Conservation (phyloP, 92 coral and sea anemone species). For the Paragorgia papillata region DNA sequence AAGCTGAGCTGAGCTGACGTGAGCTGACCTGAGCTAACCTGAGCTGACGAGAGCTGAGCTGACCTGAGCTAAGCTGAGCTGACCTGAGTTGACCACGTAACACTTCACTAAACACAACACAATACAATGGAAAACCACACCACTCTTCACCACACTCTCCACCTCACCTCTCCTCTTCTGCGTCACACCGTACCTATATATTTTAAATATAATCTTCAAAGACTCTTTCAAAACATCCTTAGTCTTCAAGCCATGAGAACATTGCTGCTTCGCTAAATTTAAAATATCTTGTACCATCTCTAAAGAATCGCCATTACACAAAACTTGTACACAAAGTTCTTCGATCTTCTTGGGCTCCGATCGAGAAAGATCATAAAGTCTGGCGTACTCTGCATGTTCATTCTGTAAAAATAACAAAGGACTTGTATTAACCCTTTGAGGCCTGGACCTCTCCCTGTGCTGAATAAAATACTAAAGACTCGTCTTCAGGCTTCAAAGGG, state of each 20-base stretch:
- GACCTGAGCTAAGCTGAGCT: no score
- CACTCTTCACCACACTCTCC: no score
- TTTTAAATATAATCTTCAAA: slow-evolving; percentile 56
- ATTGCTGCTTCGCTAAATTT: slow-evolving; percentile 74
- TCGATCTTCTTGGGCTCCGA: slow-evolving; percentile 74
- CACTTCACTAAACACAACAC: not conserved
- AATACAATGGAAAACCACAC: no score
- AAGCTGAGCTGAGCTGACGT: no score
- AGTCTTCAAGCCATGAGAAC: slow-evolving; percentile 70
- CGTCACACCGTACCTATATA: slow-evolving; percentile 58
- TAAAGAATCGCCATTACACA: slow-evolving; percentile 71
- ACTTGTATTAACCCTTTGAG: no score
- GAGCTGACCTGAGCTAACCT: no score
- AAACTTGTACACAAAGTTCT: slow-evolving; percentile 65
- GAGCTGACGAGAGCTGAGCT: no score
- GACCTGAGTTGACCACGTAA: not conserved
- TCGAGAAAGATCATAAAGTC: slow-evolving; percentile 79
- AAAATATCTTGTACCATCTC: slow-evolving; percentile 68
- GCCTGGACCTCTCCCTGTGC: no score
- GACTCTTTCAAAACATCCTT: slow-evolving; percentile 68
- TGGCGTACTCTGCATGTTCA: slow-evolving; percentile 63
- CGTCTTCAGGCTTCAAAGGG: no score
- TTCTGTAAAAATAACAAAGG: slow-evolving; percentile 58
- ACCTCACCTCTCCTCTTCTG: no score
- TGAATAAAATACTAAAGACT: no score